Percentiles rank a stretch among this genome's conserved stretches.
Conservation (phyloP, 2,113 vertebrate genomes). For the Chelonoidis abingdonii region DNA sequence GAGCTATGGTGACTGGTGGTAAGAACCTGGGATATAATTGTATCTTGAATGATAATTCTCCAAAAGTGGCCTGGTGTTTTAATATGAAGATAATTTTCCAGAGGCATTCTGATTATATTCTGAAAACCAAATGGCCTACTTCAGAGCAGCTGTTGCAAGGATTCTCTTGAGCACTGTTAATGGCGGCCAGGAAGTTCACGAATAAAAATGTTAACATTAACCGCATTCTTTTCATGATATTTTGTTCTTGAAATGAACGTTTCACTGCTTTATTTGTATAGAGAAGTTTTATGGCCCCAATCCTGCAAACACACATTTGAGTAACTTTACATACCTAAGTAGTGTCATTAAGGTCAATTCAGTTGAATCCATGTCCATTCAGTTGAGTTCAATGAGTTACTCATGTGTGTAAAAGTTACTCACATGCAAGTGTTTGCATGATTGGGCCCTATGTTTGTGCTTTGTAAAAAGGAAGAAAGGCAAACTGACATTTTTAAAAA, state of each 20-base stretch:
- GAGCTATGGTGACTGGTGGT: not conserved
- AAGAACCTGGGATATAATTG: not conserved
- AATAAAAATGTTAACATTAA: not conserved
- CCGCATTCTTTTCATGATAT: not conserved
- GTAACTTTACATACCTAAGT: not conserved
- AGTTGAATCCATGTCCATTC: not conserved
- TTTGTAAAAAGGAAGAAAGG: not conserved
- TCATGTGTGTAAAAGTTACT: not conserved
- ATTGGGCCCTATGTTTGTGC: not conserved
- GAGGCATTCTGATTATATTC: not conserved
- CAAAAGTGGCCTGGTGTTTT: not conserved
- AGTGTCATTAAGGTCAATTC: not conserved
- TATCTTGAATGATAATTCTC: not conserved
- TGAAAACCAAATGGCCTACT: not conserved
- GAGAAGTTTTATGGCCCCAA: not conserved
- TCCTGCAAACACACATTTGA: not conserved
- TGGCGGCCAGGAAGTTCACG: not conserved
- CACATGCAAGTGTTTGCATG: not conserved
- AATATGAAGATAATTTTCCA: not conserved
- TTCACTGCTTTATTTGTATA: not conserved
- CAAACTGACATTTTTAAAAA: not conserved
- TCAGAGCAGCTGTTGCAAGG: not conserved
- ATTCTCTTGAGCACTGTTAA: not conserved
- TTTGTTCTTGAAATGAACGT: not conserved
- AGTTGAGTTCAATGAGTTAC: not conserved